Conservation (phyloP, 1,140 invertebrate genomes). For the Reticulitermes speratus region DNA sequence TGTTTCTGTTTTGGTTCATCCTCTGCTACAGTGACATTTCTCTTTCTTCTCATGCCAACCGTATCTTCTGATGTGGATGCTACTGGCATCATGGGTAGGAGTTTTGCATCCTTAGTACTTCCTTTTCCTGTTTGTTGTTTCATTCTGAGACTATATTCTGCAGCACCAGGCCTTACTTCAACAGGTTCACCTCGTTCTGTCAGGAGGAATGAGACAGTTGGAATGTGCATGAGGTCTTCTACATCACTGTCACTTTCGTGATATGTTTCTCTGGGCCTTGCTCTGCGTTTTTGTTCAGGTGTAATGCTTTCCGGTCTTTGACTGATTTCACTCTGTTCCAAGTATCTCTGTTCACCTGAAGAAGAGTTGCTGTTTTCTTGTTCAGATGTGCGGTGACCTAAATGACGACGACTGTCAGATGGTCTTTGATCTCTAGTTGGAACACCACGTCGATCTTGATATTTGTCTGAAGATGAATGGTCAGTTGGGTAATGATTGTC, state of each 20-base stretch:
- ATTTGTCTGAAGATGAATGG: not conserved
- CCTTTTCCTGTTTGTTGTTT: not conserved
- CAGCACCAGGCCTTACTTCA: not conserved
- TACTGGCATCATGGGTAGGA: slow-evolving; percentile 13
- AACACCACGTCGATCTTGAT: not conserved
- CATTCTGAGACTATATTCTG: not conserved
- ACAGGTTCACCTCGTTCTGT: slow-evolving; percentile 21
- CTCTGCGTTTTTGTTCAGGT: not conserved
- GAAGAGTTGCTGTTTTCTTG: slow-evolving; percentile 3
- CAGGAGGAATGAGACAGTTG: slow-evolving; percentile 24
- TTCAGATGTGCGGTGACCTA: not conserved
- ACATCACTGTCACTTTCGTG: slow-evolving; percentile 11
- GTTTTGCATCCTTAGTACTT: not conserved
- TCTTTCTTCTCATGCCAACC: not conserved
- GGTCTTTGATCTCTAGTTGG: not conserved
- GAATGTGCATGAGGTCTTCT: slow-evolving; percentile 15
- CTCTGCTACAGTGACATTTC: not conserved
- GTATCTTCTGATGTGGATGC: not conserved
- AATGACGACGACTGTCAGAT: not conserved
- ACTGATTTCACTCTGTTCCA: not conserved
- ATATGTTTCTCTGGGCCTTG: not conserved
- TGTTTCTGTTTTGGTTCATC: not conserved
- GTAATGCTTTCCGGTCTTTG: not conserved
- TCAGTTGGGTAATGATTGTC: not conserved
- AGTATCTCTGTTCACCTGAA: not conserved